Conservation (phyloP, 2,888 invertebrate species). For the Cremastinae sp. region DNA sequence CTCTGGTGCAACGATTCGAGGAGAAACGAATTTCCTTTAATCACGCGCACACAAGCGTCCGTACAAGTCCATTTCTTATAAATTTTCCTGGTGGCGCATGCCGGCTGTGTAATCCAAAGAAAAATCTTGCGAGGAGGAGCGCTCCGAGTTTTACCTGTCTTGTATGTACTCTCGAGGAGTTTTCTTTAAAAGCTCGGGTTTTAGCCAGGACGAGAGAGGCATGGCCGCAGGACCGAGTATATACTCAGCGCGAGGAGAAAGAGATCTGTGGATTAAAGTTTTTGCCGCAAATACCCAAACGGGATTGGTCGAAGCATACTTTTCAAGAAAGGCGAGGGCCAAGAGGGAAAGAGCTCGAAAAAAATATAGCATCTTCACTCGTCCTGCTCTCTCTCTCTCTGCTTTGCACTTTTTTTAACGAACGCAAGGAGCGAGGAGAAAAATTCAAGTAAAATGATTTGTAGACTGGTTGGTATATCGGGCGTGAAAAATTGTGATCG, state of each 20-base stretch:
- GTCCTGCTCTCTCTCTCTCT: conserved; percentile 9
- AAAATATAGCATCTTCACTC: background rate
- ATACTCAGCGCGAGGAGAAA: background rate
- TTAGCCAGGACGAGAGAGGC: conserved; percentile 22
- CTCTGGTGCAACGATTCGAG: too few relatives aligned
- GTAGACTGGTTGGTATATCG: conserved; percentile 15
- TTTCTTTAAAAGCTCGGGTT: conserved; percentile 48
- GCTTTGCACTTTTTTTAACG: conserved; percentile 2
- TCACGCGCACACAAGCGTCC: background rate
- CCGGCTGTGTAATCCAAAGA: background rate
- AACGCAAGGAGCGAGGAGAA: conserved; percentile 25
- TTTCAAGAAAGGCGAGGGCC: conserved; percentile 14
- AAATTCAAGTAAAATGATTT: conserved; percentile 33
- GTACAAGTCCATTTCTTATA: background rate
- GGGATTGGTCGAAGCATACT: conserved; percentile 44
- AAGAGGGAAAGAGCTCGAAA: background rate
- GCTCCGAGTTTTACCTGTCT: conserved; percentile 46
- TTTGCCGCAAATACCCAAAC: conserved; percentile 51
- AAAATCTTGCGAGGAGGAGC: background rate
- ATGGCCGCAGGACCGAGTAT: conserved; percentile 22
- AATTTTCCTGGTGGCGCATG: background rate
- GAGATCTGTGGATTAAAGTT: conserved; percentile 45
- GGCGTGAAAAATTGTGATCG: conserved; percentile 5
- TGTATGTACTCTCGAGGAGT: conserved; percentile 26
- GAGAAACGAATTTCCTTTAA: too few relatives aligned